A percentile compares a stretch with the other conserved stretches of the same genome.
phyloP scores from a whole-genome alignment of 2,888 invertebrate species.

The Noctua fimbriata region DNA sequence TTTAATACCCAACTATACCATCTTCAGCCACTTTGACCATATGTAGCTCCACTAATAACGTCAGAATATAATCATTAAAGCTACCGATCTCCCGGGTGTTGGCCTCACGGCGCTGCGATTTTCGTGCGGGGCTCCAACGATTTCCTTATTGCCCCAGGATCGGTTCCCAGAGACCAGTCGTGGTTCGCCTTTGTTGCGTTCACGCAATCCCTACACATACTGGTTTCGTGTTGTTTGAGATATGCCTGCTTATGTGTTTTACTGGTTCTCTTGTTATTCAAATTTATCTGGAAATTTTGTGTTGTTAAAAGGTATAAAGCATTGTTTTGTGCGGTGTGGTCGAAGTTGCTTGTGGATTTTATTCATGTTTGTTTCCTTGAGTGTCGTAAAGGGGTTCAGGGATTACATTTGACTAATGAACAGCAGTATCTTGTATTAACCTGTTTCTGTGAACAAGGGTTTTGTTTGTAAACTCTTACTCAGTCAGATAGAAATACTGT shows the following conservation, averaged over 20 bases:
- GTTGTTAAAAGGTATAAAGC: slow-evolving; percentile 27
- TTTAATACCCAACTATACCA: not conserved
- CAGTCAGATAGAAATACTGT: not conserved
- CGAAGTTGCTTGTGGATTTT: slow-evolving; percentile 27
- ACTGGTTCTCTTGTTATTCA: slow-evolving; percentile 57
- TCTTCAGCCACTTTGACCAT: slow-evolving; percentile 23
- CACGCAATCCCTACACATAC: slow-evolving; percentile 66
- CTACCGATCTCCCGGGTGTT: slow-evolving; percentile 72
- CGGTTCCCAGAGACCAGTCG: slow-evolving; percentile 82
- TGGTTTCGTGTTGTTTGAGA: slow-evolving; percentile 45
- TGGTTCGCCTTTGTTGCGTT: slow-evolving; percentile 77
- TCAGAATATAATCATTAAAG: slow-evolving; percentile 80
- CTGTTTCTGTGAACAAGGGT: not conserved
- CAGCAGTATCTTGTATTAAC: not conserved
- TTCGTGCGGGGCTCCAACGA: slow-evolving; percentile 83
- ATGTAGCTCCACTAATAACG: slow-evolving; percentile 69
- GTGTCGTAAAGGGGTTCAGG: slow-evolving; percentile 18
- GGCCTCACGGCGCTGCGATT: slow-evolving; percentile 83
- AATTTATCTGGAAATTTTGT: slow-evolving; percentile 51
- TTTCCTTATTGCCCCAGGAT: slow-evolving; percentile 87
- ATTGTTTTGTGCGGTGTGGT: slow-evolving; percentile 40
- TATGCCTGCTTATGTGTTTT: slow-evolving; percentile 53
- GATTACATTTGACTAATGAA: slow-evolving; percentile 43
- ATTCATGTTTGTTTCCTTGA: slow-evolving; percentile 35
- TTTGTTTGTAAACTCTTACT: not conserved